Evolutionary conservation across 1,140 invertebrate genomes (phyloP).

Genomic region (Ephestia elutella): DNA sequence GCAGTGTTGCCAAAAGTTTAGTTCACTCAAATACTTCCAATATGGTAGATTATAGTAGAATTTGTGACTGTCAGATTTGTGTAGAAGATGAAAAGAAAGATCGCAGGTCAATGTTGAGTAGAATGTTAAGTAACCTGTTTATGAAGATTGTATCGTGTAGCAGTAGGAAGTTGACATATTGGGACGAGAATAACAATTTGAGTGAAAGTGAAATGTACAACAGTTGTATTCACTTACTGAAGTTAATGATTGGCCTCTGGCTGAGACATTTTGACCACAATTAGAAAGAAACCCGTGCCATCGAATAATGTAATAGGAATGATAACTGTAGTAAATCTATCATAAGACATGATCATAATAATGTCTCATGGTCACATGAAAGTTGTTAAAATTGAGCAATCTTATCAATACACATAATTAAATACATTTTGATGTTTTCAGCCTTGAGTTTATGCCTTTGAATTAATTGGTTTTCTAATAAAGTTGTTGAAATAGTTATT

Average conservation of each 20-base stretch:
- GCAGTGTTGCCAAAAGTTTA: slow-evolving; percentile 29
- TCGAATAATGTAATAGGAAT: not conserved
- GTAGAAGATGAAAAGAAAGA: slow-evolving; percentile 32
- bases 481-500: no score
- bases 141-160: slow-evolving; percentile 46
- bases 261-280: slow-evolving; percentile 64
- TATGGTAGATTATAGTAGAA: slow-evolving; percentile 47
- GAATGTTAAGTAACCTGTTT: slow-evolving; percentile 44
- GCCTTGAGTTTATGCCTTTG: no score
- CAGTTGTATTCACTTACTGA: slow-evolving; percentile 51
- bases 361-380: no score
- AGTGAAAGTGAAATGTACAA: slow-evolving; percentile 58
- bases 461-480: no score
- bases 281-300: slow-evolving; percentile 6
- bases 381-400: no score
- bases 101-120: slow-evolving; percentile 36
- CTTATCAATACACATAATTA: no score
- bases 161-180: slow-evolving; percentile 43
- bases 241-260: slow-evolving; percentile 61
- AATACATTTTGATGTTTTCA: no score
- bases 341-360: no score
- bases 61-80: slow-evolving; percentile 64
- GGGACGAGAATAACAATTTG: slow-evolving; percentile 56
- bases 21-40: slow-evolving; percentile 39
- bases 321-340: not conserved